Evolutionary conservation across 2,113 vertebrate species (phyloP), one percentile per base, ranked within the genome.

Genomic region (Panthera uncia): DNA sequence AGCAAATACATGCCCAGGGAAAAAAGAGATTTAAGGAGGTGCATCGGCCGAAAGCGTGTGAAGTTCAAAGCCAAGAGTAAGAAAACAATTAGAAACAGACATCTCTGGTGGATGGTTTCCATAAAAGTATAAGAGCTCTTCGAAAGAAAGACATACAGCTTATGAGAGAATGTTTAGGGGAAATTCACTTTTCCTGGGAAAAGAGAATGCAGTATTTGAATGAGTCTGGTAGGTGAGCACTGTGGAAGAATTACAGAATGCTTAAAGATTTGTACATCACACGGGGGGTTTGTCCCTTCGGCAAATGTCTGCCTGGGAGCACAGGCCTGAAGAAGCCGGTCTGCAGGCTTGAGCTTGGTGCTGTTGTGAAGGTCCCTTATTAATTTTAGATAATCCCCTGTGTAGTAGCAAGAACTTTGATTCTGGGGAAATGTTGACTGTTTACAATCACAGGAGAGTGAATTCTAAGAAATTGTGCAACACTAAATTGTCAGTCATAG

Each of bases 81-180:
- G 96, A 98, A 98, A 98, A 98, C 98, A 98, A 98, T 98, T 98
- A 98, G 96, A 99, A 99, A 98, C 98, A 98, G 98, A 98, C 94
- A 98, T 96, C 55, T 96, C 63, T 79, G 92, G 38, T 91, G 50
- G 89, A 98, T 93, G 33, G 31, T 92, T 96, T 98, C 95, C 93
- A 95, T 98, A 98, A 98, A 98, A 98, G 96, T 41, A 97, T 87
- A 73, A 97, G 94, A 95, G 95, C 93, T 97, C 97, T 93, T 89
- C 41, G 29, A 87, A 97, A 94, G 94, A 92, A 97, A 97, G 82
- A 97, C 97, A 94, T 63, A 90, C 7, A 97, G 38, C 0, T 31
- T 93, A 97, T 50, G 69, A 92, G 95, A 89, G 98, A 97, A 91
- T 84, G 48, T 74, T 91, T 52, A 73, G 69, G n/a, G 25, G 31